Conservation (phyloP, 2,888 invertebrate species). For the Priocnemis perturbator region DNA sequence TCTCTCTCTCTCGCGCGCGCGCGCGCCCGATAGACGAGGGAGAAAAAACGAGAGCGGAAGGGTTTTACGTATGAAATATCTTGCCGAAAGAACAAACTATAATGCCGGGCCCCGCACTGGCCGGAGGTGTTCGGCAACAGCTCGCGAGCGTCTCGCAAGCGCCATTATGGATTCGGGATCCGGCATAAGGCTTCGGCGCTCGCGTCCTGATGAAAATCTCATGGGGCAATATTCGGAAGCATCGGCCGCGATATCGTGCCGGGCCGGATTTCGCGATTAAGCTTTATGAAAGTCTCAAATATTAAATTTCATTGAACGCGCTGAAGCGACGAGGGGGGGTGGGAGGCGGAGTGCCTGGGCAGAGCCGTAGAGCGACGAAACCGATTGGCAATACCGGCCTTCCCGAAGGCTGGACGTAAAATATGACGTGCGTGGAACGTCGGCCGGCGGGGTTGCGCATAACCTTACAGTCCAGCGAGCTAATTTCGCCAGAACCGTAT, state of each 20-base stretch:
- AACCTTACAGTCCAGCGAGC: conserved; percentile 51
- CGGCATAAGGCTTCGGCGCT: not conserved
- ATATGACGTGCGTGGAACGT: conserved; percentile 22
- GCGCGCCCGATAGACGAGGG: too few species aligned
- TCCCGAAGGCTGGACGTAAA: conserved; percentile 8
- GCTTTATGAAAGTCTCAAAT: conserved; percentile 41
- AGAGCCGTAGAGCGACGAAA: conserved; percentile 28
- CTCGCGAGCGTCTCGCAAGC: too few species aligned
- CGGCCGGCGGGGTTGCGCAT: too few species aligned
- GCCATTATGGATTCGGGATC: too few species aligned
- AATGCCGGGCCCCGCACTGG: too few species aligned
- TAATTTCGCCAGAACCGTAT: conserved; percentile 41
- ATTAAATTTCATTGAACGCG: conserved; percentile 39
- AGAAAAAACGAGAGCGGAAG: not conserved
- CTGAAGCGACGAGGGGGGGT: not conserved
- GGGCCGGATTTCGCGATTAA: conserved; percentile 21
- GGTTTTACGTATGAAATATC: not conserved
- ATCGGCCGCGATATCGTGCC: not conserved
- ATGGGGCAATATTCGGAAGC: not conserved
- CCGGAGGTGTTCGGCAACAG: too few species aligned
- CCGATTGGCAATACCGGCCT: conserved; percentile 34
- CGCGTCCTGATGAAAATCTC: too few species aligned
- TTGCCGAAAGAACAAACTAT: not conserved
- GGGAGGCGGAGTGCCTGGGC: too few species aligned
- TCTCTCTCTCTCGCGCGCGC: too few species aligned